Evolutionary conservation across 2,888 invertebrate species (phyloP).

Genomic region (Torymus tubicola): DNA sequence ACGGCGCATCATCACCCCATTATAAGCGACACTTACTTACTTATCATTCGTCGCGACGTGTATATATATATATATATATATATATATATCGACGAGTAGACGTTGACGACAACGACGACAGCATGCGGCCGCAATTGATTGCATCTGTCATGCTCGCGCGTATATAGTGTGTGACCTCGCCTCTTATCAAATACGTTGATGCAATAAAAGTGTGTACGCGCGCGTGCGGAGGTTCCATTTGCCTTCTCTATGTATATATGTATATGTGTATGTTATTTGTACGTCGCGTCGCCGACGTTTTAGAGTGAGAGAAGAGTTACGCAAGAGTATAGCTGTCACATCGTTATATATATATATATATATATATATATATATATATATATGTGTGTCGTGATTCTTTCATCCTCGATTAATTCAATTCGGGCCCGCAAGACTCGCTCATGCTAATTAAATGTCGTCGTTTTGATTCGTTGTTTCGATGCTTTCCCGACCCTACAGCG

Average conservation of each 20-base stretch:
- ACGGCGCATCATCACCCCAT: too few species aligned
- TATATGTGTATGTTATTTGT: neutral
- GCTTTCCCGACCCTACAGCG: slow-evolving; percentile 22
- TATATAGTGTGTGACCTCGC: slow-evolving; percentile 69
- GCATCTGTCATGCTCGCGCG: slow-evolving; percentile 70
- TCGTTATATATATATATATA: too few species aligned
- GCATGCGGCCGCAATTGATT: slow-evolving; percentile 63
- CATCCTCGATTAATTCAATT: slow-evolving; percentile 58
- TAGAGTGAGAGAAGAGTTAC: slow-evolving; percentile 60
- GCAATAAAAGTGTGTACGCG: slow-evolving; percentile 66
- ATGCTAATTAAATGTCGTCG: slow-evolving; percentile 54
- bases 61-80: too few species aligned
- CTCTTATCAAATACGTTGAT: slow-evolving; percentile 71
- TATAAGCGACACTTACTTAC: too few species aligned
- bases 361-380: too few species aligned
- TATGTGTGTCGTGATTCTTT: slow-evolving; percentile 54
- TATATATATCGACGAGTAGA: too few species aligned
- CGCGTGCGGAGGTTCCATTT: too few species aligned
- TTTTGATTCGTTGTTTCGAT: slow-evolving; percentile 56
- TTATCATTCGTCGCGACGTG: too few species aligned
- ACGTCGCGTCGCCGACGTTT: slow-evolving; percentile 7
- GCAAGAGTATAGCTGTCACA: slow-evolving; percentile 23
- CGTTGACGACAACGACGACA: too few species aligned
- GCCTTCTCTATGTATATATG: too few species aligned
- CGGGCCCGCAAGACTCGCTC: slow-evolving; percentile 41